A percentile compares a stretch with the other conserved stretches of the same genome.
Evolutionary conservation across 2,113 vertebrate species (phyloP).

Genomic region (Menura novaehollandiae): DNA sequence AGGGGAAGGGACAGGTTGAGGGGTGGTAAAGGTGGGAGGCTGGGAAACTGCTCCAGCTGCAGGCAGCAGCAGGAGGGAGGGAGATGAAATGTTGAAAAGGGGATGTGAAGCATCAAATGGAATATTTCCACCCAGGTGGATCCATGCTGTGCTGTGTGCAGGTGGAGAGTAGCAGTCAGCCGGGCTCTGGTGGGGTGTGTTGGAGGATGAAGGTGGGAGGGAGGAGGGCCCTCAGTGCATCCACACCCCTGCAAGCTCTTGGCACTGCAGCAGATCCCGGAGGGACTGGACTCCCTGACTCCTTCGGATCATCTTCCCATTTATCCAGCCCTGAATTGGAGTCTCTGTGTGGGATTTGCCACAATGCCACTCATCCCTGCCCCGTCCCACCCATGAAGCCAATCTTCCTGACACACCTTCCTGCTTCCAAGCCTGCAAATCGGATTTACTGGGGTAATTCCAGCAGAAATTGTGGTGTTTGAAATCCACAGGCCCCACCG

Average conservation of each 20-base stretch:
- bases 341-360: neutral
- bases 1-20: neutral
- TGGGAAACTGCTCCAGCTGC: neutral
- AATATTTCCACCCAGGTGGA: neutral
- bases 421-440: neutral
- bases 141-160: fast-evolving
- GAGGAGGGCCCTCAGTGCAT: neutral
- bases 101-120: neutral
- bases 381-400: fast-evolving
- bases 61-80: neutral
- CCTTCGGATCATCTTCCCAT: neutral
- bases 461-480: fast-evolving
- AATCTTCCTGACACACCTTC: fast-evolving
- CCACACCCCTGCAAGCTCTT: fast-evolving
- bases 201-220: neutral
- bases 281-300: neutral
- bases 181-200: fast-evolving
- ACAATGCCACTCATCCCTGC: fast-evolving
- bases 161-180: fast-evolving
- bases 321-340: neutral
- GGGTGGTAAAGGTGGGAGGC: fast-evolving
- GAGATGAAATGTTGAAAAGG: fast-evolving
- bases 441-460: neutral
- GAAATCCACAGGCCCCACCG: fast-evolving
- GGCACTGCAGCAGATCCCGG: fast-evolving